Conservation (phyloP, 2,888 invertebrate genomes). For the Tholera decimalis region DNA sequence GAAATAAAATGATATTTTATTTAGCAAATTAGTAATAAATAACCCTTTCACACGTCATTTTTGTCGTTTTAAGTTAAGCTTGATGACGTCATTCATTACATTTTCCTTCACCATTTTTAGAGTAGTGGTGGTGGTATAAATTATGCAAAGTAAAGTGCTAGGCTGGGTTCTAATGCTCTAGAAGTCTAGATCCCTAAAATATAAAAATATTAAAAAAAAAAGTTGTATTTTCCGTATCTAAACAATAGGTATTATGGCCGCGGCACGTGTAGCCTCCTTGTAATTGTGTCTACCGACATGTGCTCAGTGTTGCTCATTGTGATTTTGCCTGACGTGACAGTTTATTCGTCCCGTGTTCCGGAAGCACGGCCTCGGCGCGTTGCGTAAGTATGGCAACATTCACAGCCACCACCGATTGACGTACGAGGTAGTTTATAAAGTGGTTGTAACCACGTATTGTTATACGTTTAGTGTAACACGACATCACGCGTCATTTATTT, state of each 20-base stretch:
- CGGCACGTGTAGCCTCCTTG: slow-evolving; percentile 39
- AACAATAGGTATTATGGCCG: not conserved
- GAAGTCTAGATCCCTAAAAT: no score
- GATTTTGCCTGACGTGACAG: slow-evolving; percentile 69
- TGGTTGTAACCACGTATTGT: slow-evolving; percentile 44
- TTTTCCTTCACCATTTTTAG: no score
- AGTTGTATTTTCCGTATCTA: not conserved
- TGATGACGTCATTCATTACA: no score
- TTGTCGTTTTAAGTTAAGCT: no score
- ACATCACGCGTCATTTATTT: not conserved
- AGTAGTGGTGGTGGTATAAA: no score
- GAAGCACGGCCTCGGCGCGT: slow-evolving; percentile 67
- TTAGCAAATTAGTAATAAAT: no score
- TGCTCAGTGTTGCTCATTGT: slow-evolving; percentile 46
- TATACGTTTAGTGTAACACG: not conserved
- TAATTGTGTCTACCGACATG: slow-evolving; percentile 51
- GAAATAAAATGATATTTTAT: no score
- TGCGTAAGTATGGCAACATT: slow-evolving; percentile 53
- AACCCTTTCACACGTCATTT: no score
- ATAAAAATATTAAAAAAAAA: not conserved
- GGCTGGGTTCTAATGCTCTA: no score
- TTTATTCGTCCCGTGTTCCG: slow-evolving; percentile 65
- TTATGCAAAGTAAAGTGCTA: no score
- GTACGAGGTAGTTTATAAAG: slow-evolving; percentile 26
- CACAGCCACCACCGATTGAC: slow-evolving; percentile 21